These are phyloP conservation scores for Heliconius hortense DNA, from an alignment of 2,888 invertebrate species.

Conservation along the genomic window DNA sequence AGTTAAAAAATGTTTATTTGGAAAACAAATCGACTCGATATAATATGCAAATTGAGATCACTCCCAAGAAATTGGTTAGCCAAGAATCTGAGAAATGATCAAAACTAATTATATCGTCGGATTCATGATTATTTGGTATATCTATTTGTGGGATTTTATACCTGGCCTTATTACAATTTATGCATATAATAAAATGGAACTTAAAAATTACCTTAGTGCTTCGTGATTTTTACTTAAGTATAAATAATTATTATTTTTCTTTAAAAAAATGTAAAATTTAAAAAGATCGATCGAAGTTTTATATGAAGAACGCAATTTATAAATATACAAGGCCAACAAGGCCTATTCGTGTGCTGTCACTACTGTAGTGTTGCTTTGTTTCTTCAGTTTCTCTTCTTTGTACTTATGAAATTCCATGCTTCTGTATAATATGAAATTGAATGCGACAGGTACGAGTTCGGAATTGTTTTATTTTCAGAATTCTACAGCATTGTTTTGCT, in stretches of 20 bases:
- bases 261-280: no score
- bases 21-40: background rate
- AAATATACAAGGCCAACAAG: background rate
- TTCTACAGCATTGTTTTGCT: background rate
- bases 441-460: background rate
- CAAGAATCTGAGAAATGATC: background rate
- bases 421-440: slow-evolving; percentile 4
- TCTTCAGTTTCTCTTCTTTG: background rate
- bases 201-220: background rate
- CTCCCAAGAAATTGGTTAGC: background rate
- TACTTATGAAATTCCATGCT: background rate
- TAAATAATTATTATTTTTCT: no score
- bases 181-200: background rate
- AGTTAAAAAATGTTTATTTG: slow-evolving; percentile 3
- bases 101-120: background rate
- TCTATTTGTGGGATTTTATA: background rate
- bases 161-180: no score
- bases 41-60: slow-evolving; percentile 12
- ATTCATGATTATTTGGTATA: background rate
- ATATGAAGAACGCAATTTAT: background rate
- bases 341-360: background rate
- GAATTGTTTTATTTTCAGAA: background rate
- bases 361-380: background rate
- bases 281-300: no score
- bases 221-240: no score